phyloP scores from a whole-genome alignment of 2,888 invertebrate species.

The Alentia gelatinosa region DNA sequence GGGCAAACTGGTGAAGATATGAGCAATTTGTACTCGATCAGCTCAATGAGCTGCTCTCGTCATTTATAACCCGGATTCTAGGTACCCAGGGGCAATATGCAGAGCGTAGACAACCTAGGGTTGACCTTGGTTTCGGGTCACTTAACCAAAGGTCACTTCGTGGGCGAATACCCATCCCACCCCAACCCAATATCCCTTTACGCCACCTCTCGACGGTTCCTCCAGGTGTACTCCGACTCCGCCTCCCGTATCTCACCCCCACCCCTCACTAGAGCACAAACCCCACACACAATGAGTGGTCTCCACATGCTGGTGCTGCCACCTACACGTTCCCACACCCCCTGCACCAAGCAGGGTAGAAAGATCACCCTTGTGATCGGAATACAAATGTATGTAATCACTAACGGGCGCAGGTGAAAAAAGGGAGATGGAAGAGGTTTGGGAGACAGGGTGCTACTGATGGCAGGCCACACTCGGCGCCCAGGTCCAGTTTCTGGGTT shows the following conservation, averaged over 20 bases:
- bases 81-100: neutral
- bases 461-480: neutral
- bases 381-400: neutral
- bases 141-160: neutral
- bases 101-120: too few relatives aligned
- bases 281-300: neutral
- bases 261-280: too few relatives aligned
- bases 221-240: neutral
- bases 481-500: neutral
- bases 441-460: neutral
- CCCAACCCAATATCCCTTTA: neutral
- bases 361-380: neutral
- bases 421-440: neutral
- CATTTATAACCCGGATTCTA: neutral
- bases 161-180: neutral
- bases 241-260: too few relatives aligned
- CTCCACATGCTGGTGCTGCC: neutral
- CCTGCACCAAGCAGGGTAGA: neutral
- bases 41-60: neutral
- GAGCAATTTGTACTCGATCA: neutral
- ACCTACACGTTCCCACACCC: neutral
- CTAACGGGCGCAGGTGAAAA: neutral
- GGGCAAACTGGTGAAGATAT: neutral
- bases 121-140: neutral
- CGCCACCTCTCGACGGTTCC: neutral